These are phyloP conservation scores for Drosophila orena DNA, from an alignment of 1,140 invertebrate species.

Conservation along the genomic window DNA sequence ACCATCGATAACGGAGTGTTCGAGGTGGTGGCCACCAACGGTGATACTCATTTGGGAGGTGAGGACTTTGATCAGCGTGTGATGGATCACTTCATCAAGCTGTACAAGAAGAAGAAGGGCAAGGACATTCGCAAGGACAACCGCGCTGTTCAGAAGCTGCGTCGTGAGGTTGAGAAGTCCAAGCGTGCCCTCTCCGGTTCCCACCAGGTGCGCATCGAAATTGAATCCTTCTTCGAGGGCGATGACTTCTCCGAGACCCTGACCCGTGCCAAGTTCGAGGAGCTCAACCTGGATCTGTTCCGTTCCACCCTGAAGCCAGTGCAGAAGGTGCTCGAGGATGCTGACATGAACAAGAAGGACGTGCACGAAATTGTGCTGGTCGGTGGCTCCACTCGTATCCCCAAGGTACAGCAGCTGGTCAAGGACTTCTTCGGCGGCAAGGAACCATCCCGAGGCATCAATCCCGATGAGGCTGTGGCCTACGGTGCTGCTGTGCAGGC, in stretches of 20 bases:
- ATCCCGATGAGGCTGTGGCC: conserved; percentile 99
- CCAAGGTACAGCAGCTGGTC: conserved; percentile 99
- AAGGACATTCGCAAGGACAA: conserved; percentile 98
- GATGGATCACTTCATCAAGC: conserved; percentile 99
- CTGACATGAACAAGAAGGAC: conserved; percentile 99
- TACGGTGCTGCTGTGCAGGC: conserved; percentile 99
- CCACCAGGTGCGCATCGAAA: conserved; percentile 99
- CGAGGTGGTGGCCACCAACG: conserved; percentile 97
- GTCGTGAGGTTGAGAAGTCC: conserved; percentile 98
- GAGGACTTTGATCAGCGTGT: conserved; percentile 99
- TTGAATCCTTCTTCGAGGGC: conserved; percentile 99
- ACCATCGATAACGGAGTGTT: conserved; percentile 99
- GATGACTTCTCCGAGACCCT: conserved; percentile 99
- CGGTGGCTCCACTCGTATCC: conserved; percentile 99
- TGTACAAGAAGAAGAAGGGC: conserved; percentile 99
- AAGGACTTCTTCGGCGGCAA: conserved; percentile 99
- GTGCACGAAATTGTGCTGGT: conserved; percentile 99
- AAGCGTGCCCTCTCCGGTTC: conserved; percentile 97
- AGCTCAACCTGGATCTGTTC: conserved; percentile 99
- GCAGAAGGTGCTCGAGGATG: conserved; percentile 98
- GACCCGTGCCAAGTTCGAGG: conserved; percentile 99
- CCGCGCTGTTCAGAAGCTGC: conserved; percentile 97
- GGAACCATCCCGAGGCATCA: conserved; percentile 98
- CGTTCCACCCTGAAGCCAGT: conserved; percentile 99
- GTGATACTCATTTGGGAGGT: conserved; percentile 99